phyloP scores from a whole-genome alignment of 2,113 vertebrate species.

The Benthochromis sp. region DNA sequence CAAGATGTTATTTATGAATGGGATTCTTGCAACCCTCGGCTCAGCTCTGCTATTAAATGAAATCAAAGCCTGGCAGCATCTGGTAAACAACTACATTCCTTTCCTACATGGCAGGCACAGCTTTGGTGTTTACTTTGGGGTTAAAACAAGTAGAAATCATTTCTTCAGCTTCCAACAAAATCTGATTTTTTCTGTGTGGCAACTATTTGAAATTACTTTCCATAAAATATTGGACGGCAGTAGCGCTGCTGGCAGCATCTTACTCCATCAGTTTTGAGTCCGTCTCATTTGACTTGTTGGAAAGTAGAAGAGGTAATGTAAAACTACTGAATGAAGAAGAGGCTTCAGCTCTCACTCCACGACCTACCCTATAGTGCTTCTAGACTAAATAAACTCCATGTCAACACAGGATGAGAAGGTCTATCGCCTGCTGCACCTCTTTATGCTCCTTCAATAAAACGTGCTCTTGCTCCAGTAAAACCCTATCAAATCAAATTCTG shows the following conservation, averaged over 20 bases:
- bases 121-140: not conserved
- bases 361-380: slow-evolving; percentile 1
- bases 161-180: not conserved
- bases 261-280: not conserved
- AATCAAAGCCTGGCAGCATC: not conserved
- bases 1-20: slow-evolving; percentile 5
- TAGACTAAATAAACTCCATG: slow-evolving; percentile 52
- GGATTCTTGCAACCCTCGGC: not conserved
- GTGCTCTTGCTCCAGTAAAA: not conserved
- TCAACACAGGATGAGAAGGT: slow-evolving; percentile 41
- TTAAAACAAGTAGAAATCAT: not conserved
- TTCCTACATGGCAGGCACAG: not conserved
- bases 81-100: slow-evolving; percentile 25
- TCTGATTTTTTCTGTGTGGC: not conserved
- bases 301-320: not conserved
- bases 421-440: not conserved
- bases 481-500: not conserved
- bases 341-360: not conserved
- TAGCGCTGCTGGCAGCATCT: not conserved
- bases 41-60: not conserved
- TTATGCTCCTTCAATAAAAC: not conserved
- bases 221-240: not conserved
- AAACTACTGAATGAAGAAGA: not conserved
- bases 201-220: not conserved
- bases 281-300: not conserved